Evolutionary conservation across 2,797 vertebrate species (phyloP).

Genomic region (Synanceia verrucosa): DNA sequence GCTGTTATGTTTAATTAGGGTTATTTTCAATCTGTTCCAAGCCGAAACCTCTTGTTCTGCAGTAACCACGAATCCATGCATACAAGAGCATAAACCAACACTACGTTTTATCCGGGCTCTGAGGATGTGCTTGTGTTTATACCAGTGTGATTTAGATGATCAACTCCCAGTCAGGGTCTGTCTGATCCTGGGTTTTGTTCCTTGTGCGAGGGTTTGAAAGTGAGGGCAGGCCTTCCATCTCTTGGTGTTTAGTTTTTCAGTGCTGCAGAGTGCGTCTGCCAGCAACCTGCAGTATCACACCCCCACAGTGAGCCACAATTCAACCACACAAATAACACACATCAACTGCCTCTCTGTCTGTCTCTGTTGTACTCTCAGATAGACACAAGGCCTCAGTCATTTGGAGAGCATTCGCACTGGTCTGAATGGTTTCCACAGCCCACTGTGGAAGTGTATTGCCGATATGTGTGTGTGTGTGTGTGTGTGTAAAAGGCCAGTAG

Average conservation of each 20-base stretch:
- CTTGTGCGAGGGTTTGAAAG: slow-evolving; percentile 1
- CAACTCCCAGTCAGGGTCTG: not conserved
- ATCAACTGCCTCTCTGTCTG: slow-evolving; percentile 20
- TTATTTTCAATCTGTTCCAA: slow-evolving; percentile 67
- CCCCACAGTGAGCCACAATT: slow-evolving; percentile 67
- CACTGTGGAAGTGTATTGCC: slow-evolving; percentile 41
- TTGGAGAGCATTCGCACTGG: slow-evolving; percentile 45
- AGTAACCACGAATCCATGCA: slow-evolving; percentile 10
- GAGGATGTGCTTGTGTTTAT: not conserved
- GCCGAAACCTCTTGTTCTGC: slow-evolving; percentile 38
- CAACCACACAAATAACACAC: slow-evolving; percentile 62
- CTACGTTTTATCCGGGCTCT: not conserved
- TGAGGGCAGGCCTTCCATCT: slow-evolving; percentile 28
- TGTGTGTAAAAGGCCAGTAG: slow-evolving; percentile 9
- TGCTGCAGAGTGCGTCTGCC: slow-evolving; percentile 50
- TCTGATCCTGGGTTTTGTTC: not conserved
- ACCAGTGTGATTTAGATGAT: slow-evolving; percentile 3
- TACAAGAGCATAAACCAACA: slow-evolving; percentile 2
- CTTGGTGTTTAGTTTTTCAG: slow-evolving; percentile 39
- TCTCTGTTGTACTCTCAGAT: slow-evolving; percentile 30
- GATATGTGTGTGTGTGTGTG: slow-evolving; percentile 10
- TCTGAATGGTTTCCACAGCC: slow-evolving; percentile 72
- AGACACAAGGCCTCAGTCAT: slow-evolving; percentile 65
- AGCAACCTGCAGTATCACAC: slow-evolving; percentile 74
- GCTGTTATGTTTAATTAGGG: slow-evolving; percentile 71